These are phyloP conservation scores for Lissocephala sabroskyi DNA, from an alignment of 2,888 invertebrate species.

Conservation along the genomic window DNA sequence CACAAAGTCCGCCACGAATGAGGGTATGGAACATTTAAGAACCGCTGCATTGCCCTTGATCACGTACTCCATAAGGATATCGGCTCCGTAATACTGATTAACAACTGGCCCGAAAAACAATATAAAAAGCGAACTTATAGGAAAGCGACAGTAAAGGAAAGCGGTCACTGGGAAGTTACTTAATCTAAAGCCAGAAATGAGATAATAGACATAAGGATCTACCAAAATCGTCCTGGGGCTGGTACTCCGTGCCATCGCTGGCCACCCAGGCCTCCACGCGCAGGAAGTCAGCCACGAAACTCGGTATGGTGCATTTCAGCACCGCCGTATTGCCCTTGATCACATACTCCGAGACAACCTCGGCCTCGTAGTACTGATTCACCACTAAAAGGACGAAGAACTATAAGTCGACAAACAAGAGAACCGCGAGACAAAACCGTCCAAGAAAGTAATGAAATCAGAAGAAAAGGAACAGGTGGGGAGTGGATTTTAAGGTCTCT, in stretches of 20 bases:
- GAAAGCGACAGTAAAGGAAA: no score
- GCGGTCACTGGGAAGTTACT: no score
- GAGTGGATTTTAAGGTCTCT: neutral
- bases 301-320: conserved; percentile 90
- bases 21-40: conserved; percentile 82
- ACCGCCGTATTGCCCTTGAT: conserved; percentile 91
- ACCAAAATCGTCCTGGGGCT: conserved; percentile 83
- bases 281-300: conserved; percentile 92
- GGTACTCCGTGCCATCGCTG: conserved; percentile 80
- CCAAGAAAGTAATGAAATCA: conserved; percentile 8
- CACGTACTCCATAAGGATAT: conserved; percentile 82
- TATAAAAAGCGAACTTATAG: conserved; percentile 12
- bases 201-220: no score
- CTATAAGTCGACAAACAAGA: neutral
- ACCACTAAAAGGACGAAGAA: conserved; percentile 77
- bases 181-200: neutral
- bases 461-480: no score
- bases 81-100: conserved; percentile 81
- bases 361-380: conserved; percentile 90
- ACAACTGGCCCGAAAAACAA: conserved; percentile 74
- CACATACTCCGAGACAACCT: conserved; percentile 91
- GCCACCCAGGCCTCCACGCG: conserved; percentile 88
- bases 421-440: conserved; percentile 3
- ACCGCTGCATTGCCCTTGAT: conserved; percentile 82
- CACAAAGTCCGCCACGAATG: conserved; percentile 83